Evolutionary conservation across 2,888 invertebrate species (phyloP), one percentile per base, ranked within the genome.

Genomic region (Acronicta psi): DNA sequence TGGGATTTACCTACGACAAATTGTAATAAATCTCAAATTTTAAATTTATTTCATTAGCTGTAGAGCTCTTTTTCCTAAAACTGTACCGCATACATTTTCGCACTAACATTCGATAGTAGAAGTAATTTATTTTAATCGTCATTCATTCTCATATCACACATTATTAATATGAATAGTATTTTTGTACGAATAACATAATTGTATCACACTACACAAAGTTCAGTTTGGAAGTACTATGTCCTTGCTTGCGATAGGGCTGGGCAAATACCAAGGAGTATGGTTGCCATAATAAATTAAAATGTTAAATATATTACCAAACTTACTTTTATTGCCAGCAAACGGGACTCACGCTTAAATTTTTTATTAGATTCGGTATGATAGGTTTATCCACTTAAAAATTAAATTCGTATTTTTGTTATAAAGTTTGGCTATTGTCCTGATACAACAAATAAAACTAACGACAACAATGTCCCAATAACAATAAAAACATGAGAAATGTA

Each of bases 91-190:
- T 31, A 31, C 34, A 46, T 46, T 68, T 16, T 40, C 14, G 14
- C 53, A 59, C 59, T 42, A 43, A 41, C 34, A 66, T 58, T 71
- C 17, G 38, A 37, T 47, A 47, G 40, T 54, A 66, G 59, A 72
- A 58, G 20, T 68, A 71, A 66, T 59, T 68, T 66, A 72, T 71
- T 46, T 58, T 38, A 14, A 41, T 44, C n/a, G 41, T 57, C 40
- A 47, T 56, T 51, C 43, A 72, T 54, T 68, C 16, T 57, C 46
- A 37, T 43, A 37, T 64, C 46, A 52, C 1, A 23, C 7, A 43
- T 54, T 43, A 52, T 42, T 51, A 4, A 11, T 9, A 16, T 8
- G n/a, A n/a, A 31, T 6, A 50, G 18, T 36, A 38, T 63, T 51
- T 67, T 55, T 56, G 13, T 46, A 11, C 23, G 40, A 51, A 43